Conservation (phyloP, 2,888 invertebrate genomes). For the Cenopis cana region DNA sequence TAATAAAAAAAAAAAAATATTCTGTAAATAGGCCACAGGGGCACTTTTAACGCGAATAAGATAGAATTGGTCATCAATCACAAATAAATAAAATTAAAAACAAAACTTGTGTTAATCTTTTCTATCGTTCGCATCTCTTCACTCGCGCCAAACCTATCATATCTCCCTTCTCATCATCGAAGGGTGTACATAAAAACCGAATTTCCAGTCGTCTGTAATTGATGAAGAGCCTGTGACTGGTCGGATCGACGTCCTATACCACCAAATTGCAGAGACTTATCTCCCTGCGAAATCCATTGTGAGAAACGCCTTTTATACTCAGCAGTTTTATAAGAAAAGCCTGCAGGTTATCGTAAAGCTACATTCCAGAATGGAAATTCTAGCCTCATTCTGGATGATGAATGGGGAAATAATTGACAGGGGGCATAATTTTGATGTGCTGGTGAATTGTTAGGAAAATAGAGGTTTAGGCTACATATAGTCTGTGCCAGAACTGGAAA, state of each 20-base stretch:
- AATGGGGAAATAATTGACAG: constrained; percentile 22
- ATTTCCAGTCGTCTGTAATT: constrained; percentile 39
- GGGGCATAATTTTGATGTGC: constrained; percentile 5
- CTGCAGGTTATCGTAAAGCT: constrained; percentile 36
- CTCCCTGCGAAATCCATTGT: not conserved
- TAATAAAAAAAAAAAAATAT: too few relatives aligned
- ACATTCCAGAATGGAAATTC: constrained; percentile 24
- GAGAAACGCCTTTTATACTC: not conserved
- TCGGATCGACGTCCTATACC: not conserved
- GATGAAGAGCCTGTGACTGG: constrained; percentile 41
- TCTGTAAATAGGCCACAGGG: too few relatives aligned
- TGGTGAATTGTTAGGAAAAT: not conserved
- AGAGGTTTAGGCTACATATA: not conserved
- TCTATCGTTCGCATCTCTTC: not conserved
- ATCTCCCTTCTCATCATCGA: constrained; percentile 44
- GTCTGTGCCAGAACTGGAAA: not conserved
- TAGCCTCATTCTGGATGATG: constrained; percentile 31
- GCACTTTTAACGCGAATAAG: too few relatives aligned
- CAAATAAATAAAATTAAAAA: too few relatives aligned
- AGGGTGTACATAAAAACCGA: constrained; percentile 43
- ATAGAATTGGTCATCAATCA: too few relatives aligned
- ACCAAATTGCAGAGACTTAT: not conserved
- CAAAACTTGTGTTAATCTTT: too few relatives aligned
- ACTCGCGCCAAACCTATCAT: not conserved
- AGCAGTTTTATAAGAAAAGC: constrained; percentile 11